Evolutionary conservation across 2,888 invertebrate species (phyloP), one percentile per base, ranked within the genome.

Genomic region (Eumacrocentrus americanus): DNA sequence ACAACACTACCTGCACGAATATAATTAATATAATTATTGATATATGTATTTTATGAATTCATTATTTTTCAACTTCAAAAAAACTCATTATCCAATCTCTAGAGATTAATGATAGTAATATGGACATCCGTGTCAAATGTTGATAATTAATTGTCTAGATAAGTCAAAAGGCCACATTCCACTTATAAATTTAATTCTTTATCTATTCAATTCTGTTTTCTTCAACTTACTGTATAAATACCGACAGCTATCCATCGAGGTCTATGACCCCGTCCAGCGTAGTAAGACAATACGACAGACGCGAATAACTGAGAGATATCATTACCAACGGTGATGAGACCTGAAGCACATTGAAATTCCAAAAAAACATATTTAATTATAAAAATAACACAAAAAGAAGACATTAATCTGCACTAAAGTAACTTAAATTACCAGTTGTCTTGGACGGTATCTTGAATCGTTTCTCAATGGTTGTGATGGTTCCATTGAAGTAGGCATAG

Each of bases 401-500:
- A 29, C 16, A n/a, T 11, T 12, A 29, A 47, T n/a, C n/a, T n/a
- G n/a, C n/a, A n/a, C n/a, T n/a, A n/a, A n/a, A 12, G 3, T 25
- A 22, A 34, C 29, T 37, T 5, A 42, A 47, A 76, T 80, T 72
- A 86, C 87, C 89, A 65, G 88, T 88, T 22, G 88, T 89, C 75
- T 85, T 85, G 37, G 88, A 89, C 12, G 89, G 88, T 72, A 90
- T 89, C 77, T 88, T 89, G 74, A 89, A 90, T 67, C 89, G 83
- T 73, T 90, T 90, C 77, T 90, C 90, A 64, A 90, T 82, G 2
- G 89, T 89, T 52, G 90, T 89, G 61, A 90, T 88, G 23, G 88
- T 89, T n/a, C 89, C 89, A 71, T 88, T 88, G 70, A 89, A 89
- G 73, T 90, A 90, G 2, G 89, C 86, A 70, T 86, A 89, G 61